A percentile compares a stretch with the other conserved stretches of the same genome.
phyloP scores from a whole-genome alignment of 2,888 invertebrate genomes.

The Ptychoptera contaminata region DNA sequence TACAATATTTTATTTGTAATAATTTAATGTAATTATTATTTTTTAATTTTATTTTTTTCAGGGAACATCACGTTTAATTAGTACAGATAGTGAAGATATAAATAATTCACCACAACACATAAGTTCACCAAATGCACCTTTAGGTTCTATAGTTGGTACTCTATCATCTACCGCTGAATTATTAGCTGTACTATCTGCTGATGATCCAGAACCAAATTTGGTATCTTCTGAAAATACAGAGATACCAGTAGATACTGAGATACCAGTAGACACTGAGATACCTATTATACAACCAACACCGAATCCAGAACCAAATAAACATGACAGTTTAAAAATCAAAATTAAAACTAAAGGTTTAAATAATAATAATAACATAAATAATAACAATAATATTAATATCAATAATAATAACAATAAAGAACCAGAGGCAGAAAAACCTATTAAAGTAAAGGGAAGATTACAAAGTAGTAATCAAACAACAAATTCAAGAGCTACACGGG shows the following conservation, averaged over 20 bases:
- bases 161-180: slow-evolving; percentile 10
- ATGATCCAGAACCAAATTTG: slow-evolving; percentile 1
- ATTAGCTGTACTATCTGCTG: slow-evolving; percentile 9
- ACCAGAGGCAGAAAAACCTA: slow-evolving; percentile 1
- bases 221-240: not conserved
- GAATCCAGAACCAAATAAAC: slow-evolving; percentile 2
- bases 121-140: not conserved
- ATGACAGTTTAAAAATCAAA: slow-evolving; percentile 10
- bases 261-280: not conserved
- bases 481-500: slow-evolving; percentile 12
- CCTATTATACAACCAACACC: slow-evolving; percentile 3
- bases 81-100: slow-evolving; percentile 47
- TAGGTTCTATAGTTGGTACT: slow-evolving; percentile 24
- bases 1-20: not conserved
- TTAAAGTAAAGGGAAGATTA: not conserved
- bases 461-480: not conserved
- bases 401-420: slow-evolving; percentile 1
- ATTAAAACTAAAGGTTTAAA: slow-evolving; percentile 30
- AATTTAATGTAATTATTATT: not conserved
- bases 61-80: slow-evolving; percentile 47
- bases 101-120: slow-evolving; percentile 32
- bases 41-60: slow-evolving; percentile 11
- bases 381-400: slow-evolving; percentile 1
- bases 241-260: not conserved
- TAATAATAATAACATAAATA: slow-evolving; percentile 11